These are phyloP conservation scores for Rhagonycha lutea DNA, from an alignment of 2,888 invertebrate species.

Conservation along the genomic window DNA sequence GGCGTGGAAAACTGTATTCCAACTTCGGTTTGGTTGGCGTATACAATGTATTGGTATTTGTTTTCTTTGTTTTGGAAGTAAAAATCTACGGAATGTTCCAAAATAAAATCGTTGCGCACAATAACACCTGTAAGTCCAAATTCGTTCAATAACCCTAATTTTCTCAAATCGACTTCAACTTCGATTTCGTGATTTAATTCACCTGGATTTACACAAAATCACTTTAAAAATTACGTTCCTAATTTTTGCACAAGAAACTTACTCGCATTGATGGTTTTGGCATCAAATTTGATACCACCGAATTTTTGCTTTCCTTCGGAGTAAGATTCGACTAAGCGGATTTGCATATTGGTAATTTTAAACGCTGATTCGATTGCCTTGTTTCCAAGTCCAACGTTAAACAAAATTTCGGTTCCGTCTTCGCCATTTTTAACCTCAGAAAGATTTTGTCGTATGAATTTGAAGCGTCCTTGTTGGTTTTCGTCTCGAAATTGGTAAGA, in stretches of 20 bases:
- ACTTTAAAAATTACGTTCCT: neutral
- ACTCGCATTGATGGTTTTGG: constrained; percentile 51
- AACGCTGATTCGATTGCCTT: constrained; percentile 72
- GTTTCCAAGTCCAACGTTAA: constrained; percentile 71
- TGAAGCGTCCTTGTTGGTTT: constrained; percentile 73
- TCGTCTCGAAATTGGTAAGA: constrained; percentile 71
- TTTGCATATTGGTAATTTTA: constrained; percentile 73
- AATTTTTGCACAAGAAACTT: constrained; percentile 4
- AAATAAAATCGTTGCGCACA: constrained; percentile 61
- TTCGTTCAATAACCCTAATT: constrained; percentile 74
- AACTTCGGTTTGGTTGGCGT: constrained; percentile 66
- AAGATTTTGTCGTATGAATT: constrained; percentile 68
- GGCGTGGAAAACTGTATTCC: constrained; percentile 71
- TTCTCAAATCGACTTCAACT: constrained; percentile 71
- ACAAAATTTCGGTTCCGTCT: constrained; percentile 67
- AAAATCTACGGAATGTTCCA: constrained; percentile 72
- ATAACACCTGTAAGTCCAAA: constrained; percentile 72
- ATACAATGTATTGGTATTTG: constrained; percentile 73
- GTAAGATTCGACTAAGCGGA: constrained; percentile 70
- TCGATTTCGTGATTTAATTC: constrained; percentile 65
- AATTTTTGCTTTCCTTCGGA: constrained; percentile 82
- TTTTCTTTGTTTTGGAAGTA: constrained; percentile 71
- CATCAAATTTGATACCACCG: constrained; percentile 71
- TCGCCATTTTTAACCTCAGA: constrained; percentile 65
- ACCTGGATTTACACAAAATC: constrained; percentile 54